Percentiles rank a stretch among this genome's conserved stretches.
Conservation (phyloP, 2,888 invertebrate species). For the Troilus luridus region DNA sequence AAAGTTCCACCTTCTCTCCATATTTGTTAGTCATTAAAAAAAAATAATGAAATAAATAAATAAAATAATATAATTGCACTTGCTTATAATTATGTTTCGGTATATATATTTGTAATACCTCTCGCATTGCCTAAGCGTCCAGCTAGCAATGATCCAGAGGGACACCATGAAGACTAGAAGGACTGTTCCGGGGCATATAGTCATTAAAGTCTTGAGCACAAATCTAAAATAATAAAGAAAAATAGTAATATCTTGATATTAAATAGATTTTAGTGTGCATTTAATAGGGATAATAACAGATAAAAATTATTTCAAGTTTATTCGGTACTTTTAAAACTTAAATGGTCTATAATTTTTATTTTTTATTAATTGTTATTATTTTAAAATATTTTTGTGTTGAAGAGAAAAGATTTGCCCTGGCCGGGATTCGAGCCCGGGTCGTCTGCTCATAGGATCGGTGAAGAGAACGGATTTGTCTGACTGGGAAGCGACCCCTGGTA, state of each 20-base stretch:
- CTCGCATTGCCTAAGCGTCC: constrained; percentile 98
- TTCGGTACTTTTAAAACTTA: too few relatives aligned
- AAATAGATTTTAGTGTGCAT: background rate
- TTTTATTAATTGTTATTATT: too few relatives aligned
- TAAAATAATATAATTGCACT: background rate
- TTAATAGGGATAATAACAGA: background rate
- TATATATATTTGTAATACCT: constrained; percentile 75
- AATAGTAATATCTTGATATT: background rate
- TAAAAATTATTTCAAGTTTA: too few relatives aligned
- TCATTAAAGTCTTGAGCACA: constrained; percentile 99
- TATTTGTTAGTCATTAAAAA: background rate
- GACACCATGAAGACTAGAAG: constrained; percentile 99
- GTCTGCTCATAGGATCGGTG: too few relatives aligned
- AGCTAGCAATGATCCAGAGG: constrained; percentile 99
- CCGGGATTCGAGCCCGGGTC: too few relatives aligned
- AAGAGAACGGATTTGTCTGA: too few relatives aligned
- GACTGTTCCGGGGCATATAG: constrained; percentile 98
- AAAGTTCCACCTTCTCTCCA: background rate
- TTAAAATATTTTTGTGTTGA: too few relatives aligned
- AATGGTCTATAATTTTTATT: too few relatives aligned
- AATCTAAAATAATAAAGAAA: constrained; percentile 72
- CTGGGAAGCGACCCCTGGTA: too few relatives aligned
- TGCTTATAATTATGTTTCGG: background rate
- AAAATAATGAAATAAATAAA: background rate
- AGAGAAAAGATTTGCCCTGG: too few relatives aligned